phyloP scores from a whole-genome alignment of 2,797 vertebrate genomes.

The Hybognathus amarus region DNA sequence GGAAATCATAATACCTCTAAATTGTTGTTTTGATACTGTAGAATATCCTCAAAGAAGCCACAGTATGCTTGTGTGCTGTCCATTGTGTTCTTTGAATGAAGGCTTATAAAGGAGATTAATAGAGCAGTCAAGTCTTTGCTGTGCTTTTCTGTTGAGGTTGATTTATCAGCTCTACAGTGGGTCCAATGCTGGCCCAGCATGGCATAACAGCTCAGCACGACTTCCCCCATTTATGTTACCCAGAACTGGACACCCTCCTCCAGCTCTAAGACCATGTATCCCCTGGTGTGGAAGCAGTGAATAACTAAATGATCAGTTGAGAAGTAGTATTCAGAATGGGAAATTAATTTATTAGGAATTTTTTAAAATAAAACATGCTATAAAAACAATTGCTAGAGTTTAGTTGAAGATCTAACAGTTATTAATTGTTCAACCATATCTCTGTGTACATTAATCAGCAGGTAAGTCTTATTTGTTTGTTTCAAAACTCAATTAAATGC shows the following conservation, averaged over 20 bases:
- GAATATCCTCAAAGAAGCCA: slow-evolving; percentile 32
- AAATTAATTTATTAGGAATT: neutral
- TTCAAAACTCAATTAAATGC: slow-evolving; percentile 57
- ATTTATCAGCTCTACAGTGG: slow-evolving; percentile 42
- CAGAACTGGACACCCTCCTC: slow-evolving; percentile 13
- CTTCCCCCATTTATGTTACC: slow-evolving; percentile 34
- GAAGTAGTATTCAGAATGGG: neutral
- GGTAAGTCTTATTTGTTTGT: slow-evolving; percentile 45
- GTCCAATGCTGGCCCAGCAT: neutral
- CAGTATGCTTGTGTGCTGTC: slow-evolving; percentile 10
- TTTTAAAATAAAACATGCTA: neutral
- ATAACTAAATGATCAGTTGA: slow-evolving; percentile 20
- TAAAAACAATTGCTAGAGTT: neutral
- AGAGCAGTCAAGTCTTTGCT: slow-evolving; percentile 46
- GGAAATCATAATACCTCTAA: slow-evolving; percentile 19
- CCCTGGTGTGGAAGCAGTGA: slow-evolving; percentile 14
- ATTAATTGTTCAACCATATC: slow-evolving; percentile 40
- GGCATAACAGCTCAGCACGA: slow-evolving; percentile 11
- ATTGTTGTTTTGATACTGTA: slow-evolving; percentile 25
- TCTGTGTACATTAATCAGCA: slow-evolving; percentile 43
- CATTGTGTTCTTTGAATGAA: slow-evolving; percentile 51
- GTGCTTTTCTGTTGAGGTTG: slow-evolving; percentile 33
- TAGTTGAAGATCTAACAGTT: slow-evolving; percentile 8
- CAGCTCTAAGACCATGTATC: slow-evolving; percentile 16
- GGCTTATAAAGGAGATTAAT: slow-evolving; percentile 50